Evolutionary conservation across 2,888 invertebrate genomes (phyloP).

Genomic region (Cheilosia vernalis): DNA sequence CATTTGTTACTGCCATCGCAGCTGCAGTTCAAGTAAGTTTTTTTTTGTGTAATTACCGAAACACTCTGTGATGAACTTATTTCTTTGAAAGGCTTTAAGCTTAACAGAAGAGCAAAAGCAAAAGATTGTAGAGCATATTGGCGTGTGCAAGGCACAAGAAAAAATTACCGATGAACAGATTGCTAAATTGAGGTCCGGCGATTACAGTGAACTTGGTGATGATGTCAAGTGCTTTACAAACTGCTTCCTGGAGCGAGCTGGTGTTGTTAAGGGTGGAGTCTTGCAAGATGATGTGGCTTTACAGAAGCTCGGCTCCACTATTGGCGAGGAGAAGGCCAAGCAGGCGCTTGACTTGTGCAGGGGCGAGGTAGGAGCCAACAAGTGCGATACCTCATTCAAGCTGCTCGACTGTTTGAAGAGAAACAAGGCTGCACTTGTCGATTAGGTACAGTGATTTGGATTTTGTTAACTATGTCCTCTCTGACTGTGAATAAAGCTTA

Average conservation of each 20-base stretch:
- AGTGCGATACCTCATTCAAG: slow-evolving; percentile 79
- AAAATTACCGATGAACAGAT: slow-evolving; percentile 77
- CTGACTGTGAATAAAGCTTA: no score
- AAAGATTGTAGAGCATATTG: slow-evolving; percentile 73
- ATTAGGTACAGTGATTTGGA: neutral
- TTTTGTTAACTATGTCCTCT: no score
- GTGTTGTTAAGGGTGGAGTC: slow-evolving; percentile 78
- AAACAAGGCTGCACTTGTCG: slow-evolving; percentile 53
- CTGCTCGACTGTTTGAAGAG: slow-evolving; percentile 78
- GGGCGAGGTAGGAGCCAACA: slow-evolving; percentile 75
- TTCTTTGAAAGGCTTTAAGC: slow-evolving; percentile 25
- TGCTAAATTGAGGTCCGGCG: slow-evolving; percentile 76
- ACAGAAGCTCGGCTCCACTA: slow-evolving; percentile 75
- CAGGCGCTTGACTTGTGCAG: slow-evolving; percentile 77
- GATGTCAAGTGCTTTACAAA: slow-evolving; percentile 80
- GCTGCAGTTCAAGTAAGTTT: slow-evolving; percentile 77
- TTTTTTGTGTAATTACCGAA: no score
- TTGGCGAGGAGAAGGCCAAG: slow-evolving; percentile 78
- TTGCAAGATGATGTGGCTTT: slow-evolving; percentile 76
- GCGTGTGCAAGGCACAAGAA: slow-evolving; percentile 76
- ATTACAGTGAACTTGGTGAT: slow-evolving; percentile 76
- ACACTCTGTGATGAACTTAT: neutral
- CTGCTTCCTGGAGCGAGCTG: slow-evolving; percentile 80
- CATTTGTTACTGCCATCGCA: slow-evolving; percentile 74
- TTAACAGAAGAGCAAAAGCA: slow-evolving; percentile 79